phyloP scores from a whole-genome alignment of 2,797 vertebrate species.

The Myotis planiceps region DNA sequence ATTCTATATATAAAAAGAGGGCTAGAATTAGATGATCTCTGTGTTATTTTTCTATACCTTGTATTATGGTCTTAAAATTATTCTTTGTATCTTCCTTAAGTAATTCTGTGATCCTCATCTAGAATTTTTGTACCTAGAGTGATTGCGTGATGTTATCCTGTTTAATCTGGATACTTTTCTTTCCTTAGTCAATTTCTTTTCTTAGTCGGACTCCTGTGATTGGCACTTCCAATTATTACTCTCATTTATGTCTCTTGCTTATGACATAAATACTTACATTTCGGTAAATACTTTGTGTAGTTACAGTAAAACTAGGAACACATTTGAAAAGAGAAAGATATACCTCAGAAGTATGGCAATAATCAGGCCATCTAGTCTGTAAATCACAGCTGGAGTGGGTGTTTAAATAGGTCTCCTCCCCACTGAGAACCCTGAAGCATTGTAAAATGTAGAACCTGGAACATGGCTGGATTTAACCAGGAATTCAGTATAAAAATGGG shows the following conservation, averaged over 20 bases:
- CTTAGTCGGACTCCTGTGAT: background rate
- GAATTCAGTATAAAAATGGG: slow-evolving; percentile 74
- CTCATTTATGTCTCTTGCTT: background rate
- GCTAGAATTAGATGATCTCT: background rate
- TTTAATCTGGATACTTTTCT: background rate
- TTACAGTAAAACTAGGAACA: slow-evolving; percentile 12
- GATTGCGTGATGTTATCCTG: background rate
- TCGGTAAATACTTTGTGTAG: background rate
- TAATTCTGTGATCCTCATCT: background rate
- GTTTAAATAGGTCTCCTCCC: slow-evolving; percentile 78
- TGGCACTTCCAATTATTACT: background rate
- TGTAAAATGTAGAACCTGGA: slow-evolving; percentile 66
- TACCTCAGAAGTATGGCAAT: slow-evolving; percentile 11
- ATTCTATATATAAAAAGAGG: background rate
- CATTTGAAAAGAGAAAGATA: background rate
- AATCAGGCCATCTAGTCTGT: slow-evolving; percentile 61
- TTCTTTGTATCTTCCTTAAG: background rate
- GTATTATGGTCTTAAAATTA: background rate
- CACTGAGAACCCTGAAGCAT: slow-evolving; percentile 69
- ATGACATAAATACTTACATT: slow-evolving; percentile 18
- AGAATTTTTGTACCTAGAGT: background rate
- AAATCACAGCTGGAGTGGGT: slow-evolving; percentile 54
- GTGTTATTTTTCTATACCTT: background rate
- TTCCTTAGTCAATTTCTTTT: background rate
- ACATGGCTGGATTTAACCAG: slow-evolving; percentile 57